Conservation (phyloP, 2,797 vertebrate species). For the Parambassis ranga region DNA sequence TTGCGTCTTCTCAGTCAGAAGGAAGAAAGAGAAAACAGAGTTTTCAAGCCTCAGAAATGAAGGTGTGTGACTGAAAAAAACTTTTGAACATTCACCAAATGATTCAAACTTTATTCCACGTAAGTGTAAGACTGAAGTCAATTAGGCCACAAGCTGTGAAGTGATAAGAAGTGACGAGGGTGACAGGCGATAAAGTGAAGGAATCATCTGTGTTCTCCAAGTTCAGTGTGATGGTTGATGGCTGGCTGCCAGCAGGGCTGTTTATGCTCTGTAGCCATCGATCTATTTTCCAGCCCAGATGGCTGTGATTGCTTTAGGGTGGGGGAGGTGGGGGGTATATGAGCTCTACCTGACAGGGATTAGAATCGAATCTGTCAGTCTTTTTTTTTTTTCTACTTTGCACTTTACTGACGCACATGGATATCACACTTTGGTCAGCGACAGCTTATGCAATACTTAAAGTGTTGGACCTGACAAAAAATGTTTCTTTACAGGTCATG, state of each 20-base stretch:
- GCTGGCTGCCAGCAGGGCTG: conserved; percentile 46
- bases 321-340: conserved; percentile 28
- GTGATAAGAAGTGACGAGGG: conserved; percentile 27
- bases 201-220: conserved; percentile 38
- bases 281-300: conserved; percentile 65
- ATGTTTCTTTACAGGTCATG: too few species aligned
- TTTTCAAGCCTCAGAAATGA: conserved; percentile 6
- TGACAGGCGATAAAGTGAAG: conserved; percentile 39
- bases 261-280: conserved; percentile 50
- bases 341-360: conserved; percentile 55
- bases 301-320: conserved; percentile 53
- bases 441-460: too few species aligned
- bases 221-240: conserved; percentile 40
- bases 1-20: conserved; percentile 16
- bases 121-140: conserved; percentile 39
- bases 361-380: conserved; percentile 32
- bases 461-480: too few species aligned
- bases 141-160: conserved; percentile 62
- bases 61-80: not conserved
- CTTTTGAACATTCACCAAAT: conserved; percentile 37
- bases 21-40: conserved; percentile 18
- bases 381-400: not conserved
- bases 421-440: not conserved
- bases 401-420: not conserved
- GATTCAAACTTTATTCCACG: conserved; percentile 35